Conservation (phyloP, 2,797 vertebrate genomes). For the Coracias cyanogaster region DNA sequence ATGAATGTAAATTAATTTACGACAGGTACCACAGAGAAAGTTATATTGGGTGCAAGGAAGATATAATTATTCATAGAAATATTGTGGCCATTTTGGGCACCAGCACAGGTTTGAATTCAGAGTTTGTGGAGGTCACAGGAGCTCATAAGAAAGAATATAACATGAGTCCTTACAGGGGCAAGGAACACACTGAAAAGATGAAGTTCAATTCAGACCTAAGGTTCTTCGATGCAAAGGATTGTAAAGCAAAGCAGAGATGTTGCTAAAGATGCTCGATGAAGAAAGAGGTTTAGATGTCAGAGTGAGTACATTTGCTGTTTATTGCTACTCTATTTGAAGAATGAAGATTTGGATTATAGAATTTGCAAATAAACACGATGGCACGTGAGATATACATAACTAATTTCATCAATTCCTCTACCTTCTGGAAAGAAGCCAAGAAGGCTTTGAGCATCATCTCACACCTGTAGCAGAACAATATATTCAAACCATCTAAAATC, state of each 20-base stretch:
- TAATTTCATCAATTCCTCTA: neutral
- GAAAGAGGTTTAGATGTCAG: neutral
- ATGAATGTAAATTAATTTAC: neutral
- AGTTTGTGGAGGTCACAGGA: neutral
- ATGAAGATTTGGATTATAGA: neutral
- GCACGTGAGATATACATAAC: neutral
- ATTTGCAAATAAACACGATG: neutral
- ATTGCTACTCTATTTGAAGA: neutral
- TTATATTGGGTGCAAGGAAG: neutral
- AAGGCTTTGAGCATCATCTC: neutral
- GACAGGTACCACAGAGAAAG: neutral
- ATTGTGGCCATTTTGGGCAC: neutral
- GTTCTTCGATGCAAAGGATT: neutral
- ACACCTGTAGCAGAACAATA: neutral
- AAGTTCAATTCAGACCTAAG: neutral
- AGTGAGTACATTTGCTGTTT: neutral
- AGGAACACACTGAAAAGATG: neutral
- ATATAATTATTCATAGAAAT: neutral
- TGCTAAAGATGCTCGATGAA: neutral
- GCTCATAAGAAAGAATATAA: neutral
- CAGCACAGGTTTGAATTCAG: neutral
- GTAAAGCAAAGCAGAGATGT: neutral
- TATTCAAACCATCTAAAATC: neutral
- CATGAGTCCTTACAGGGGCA: neutral
- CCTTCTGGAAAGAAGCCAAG: neutral